Evolutionary conservation across 2,797 vertebrate genomes (phyloP).

Genomic region (Gymnothorax reevesii): DNA sequence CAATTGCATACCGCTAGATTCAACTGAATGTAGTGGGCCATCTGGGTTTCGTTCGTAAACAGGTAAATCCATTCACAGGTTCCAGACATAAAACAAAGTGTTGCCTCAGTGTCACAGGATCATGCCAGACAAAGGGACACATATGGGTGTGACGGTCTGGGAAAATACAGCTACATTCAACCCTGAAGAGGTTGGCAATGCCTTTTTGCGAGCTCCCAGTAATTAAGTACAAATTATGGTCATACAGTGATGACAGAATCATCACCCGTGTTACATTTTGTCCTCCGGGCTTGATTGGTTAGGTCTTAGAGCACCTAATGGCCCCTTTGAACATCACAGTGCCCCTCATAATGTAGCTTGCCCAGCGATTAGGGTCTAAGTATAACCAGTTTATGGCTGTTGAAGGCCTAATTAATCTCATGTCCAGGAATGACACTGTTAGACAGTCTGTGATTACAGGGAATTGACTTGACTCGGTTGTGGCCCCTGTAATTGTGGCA

Average conservation of each 20-base stretch:
- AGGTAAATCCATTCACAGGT: too few species aligned
- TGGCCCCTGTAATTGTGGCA: constrained; percentile 30
- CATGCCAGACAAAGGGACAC: not conserved
- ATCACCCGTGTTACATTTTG: not conserved
- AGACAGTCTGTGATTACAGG: constrained; percentile 39
- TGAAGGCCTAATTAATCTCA: constrained; percentile 25
- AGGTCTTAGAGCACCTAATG: constrained; percentile 20
- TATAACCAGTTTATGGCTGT: constrained; percentile 33
- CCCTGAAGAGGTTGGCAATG: not conserved
- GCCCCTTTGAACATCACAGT: constrained; percentile 25
- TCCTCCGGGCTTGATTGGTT: constrained; percentile 14
- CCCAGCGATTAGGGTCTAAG: constrained; percentile 29
- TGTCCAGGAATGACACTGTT: constrained; percentile 27
- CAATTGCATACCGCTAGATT: too few species aligned
- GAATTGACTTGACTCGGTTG: constrained; percentile 24
- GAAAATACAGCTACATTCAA: not conserved
- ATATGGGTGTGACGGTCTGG: not conserved
- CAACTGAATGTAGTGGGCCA: too few species aligned
- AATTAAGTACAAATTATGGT: not conserved
- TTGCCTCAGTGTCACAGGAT: not conserved
- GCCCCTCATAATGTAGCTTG: constrained; percentile 22
- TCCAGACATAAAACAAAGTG: not conserved
- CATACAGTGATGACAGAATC: not conserved
- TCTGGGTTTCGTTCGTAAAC: too few species aligned
- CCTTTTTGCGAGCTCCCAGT: not conserved